Base-by-base conservation (phyloP, 2,797 vertebrate genomes). In the Coregonus suidteri region DNA sequence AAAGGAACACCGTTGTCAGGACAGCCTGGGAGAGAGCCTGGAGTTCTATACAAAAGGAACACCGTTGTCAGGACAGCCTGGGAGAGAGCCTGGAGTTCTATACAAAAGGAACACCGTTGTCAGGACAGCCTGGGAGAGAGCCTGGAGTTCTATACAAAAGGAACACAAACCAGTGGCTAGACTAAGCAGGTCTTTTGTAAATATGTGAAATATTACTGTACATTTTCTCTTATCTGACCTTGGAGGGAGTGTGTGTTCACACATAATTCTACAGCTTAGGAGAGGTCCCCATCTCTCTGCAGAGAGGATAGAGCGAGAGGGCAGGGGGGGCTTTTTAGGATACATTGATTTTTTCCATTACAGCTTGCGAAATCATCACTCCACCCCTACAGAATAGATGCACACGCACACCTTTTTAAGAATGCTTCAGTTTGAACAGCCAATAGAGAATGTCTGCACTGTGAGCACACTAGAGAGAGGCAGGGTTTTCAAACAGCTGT, bases 331-430 rank as follows among this genome's bases (percentile, higher is more conserved):
- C 0, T 31, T 47, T 47, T 47, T 47, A 13, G 41, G 41, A 11
- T 7, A 47, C 4, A 11, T 1, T 31, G n/a, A 15, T 71, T 71
- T 71, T 71, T 71, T 25, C 41, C 41, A 71, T 71, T 71, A 51
- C 69, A 71, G 37, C 52, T 71, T 52, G 18, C 35, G n/a, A 51
- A 70, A 47, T 20, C n/a, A 20, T 70, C n/a, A 3, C 68, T 70
- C 37, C 16, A 13, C 68, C 68, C 35, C n/a, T 51, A 41, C 37
- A 70, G 15, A 69, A 7, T 59, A 66, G 25, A n/a, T 6, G 30
- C 35, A 37, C 37, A 37, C 65, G 16, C 66, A 4, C 30, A 34
- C 66, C 15, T 35, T 25, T 41, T 14, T 14, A 3, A 25, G 18
- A 47, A 31, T 54, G 13, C 56, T 59, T 59, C 56, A 20, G 56